Evolutionary conservation across 2,888 invertebrate species (phyloP).

Genomic region (Papilio protenor): DNA sequence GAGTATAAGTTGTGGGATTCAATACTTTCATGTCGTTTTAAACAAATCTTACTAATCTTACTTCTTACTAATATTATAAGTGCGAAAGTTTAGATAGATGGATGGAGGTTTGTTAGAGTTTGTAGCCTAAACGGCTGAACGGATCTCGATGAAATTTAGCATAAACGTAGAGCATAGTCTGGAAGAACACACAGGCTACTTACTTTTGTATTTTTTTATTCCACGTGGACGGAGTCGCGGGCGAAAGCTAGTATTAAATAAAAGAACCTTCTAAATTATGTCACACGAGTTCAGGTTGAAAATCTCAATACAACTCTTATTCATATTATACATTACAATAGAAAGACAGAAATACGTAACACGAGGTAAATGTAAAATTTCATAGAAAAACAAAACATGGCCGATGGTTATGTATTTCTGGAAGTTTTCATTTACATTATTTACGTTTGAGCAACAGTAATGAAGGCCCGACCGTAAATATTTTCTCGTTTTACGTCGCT

Average conservation of each 20-base stretch:
- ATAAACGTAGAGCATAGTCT: no score
- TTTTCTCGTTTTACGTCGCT: slow-evolving; percentile 24
- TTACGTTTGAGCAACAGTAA: slow-evolving; percentile 27
- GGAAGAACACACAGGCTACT: no score
- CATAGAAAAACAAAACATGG: background rate
- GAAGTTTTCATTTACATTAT: slow-evolving; percentile 28
- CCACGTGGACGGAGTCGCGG: no score
- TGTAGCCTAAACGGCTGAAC: no score
- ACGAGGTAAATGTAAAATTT: background rate
- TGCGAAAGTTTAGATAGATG: no score
- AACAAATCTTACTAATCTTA: no score
- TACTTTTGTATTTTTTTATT: no score
- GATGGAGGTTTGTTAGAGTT: no score
- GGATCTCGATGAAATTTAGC: no score
- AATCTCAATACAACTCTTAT: background rate
- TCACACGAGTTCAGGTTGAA: background rate
- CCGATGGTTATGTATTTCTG: slow-evolving; percentile 22
- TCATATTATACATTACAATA: background rate
- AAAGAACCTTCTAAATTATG: background rate
- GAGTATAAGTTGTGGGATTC: no score
- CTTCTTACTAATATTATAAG: no score
- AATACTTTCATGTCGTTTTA: background rate
- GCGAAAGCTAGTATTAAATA: no score
- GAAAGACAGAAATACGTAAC: background rate
- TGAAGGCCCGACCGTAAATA: slow-evolving; percentile 21